Conservation (phyloP, 2,797 vertebrate genomes). For the Mormyrus hasselquistii region DNA sequence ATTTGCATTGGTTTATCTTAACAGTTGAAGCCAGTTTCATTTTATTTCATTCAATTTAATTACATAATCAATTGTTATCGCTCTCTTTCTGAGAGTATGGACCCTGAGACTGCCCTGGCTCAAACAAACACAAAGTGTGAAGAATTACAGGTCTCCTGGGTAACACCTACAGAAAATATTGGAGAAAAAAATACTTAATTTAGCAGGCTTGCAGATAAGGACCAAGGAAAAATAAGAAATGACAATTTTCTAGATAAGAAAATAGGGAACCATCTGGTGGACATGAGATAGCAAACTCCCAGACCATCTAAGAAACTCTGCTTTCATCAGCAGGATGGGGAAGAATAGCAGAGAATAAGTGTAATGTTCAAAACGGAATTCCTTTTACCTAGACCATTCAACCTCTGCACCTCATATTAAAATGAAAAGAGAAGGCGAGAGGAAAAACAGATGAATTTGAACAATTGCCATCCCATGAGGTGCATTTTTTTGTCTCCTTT, state of each 20-base stretch:
- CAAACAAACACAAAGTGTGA: constrained; percentile 43
- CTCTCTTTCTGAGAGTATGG: constrained; percentile 50
- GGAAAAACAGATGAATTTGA: constrained; percentile 6
- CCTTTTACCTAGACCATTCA: constrained; percentile 45
- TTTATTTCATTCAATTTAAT: constrained; percentile 57
- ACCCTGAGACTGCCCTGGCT: constrained; percentile 50
- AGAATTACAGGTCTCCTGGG: constrained; percentile 40
- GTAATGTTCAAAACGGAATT: constrained; percentile 62
- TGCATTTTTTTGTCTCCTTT: background rate
- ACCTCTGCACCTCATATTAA: background rate
- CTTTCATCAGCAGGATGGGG: constrained; percentile 57
- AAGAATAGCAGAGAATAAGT: constrained; percentile 45
- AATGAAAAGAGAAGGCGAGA: background rate
- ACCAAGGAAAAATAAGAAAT: constrained; percentile 72
- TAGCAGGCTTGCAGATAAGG: constrained; percentile 76
- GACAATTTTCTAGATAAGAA: constrained; percentile 78
- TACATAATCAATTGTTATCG: constrained; percentile 58
- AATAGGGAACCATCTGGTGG: constrained; percentile 73
- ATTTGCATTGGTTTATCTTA: constrained; percentile 44
- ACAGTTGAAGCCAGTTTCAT: constrained; percentile 45
- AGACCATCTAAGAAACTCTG: constrained; percentile 65
- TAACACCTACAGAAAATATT: constrained; percentile 65
- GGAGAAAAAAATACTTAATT: constrained; percentile 76
- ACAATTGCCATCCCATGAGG: background rate
- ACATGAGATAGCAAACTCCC: constrained; percentile 73